phyloP scores from a whole-genome alignment of 2,113 vertebrate species.

The Oreochromis spilurus region DNA sequence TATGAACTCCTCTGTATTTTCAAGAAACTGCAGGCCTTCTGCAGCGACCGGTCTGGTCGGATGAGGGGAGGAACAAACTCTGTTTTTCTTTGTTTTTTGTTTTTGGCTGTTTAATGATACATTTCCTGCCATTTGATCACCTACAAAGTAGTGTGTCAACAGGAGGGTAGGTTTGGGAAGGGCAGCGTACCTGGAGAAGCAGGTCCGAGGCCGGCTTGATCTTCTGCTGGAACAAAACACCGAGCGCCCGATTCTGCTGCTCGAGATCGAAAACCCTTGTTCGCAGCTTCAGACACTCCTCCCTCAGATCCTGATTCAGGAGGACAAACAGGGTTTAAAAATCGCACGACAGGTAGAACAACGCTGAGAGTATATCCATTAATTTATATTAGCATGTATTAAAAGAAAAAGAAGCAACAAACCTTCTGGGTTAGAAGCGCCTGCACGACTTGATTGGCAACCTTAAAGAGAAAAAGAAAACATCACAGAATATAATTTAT shows the following conservation, averaged over 20 bases:
- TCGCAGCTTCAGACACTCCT: slow-evolving; percentile 88
- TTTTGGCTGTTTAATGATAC: background rate
- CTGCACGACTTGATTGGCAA: slow-evolving; percentile 92
- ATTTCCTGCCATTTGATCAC: background rate
- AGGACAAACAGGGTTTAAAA: background rate
- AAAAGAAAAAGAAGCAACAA: slow-evolving; percentile 30
- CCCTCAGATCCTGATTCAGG: slow-evolving; percentile 80
- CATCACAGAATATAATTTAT: background rate
- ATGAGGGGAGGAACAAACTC: background rate
- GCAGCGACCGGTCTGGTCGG: background rate
- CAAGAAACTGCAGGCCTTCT: background rate
- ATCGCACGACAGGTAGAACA: background rate
- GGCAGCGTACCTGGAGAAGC: slow-evolving; percentile 80
- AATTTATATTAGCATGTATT: background rate
- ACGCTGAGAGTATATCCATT: background rate
- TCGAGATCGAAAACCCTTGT: slow-evolving; percentile 91
- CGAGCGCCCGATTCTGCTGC: slow-evolving; percentile 85
- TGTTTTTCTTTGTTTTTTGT: background rate
- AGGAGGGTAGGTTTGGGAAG: background rate
- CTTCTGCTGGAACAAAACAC: slow-evolving; percentile 85
- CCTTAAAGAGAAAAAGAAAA: slow-evolving; percentile 65
- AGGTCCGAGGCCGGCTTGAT: slow-evolving; percentile 84
- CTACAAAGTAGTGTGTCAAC: background rate
- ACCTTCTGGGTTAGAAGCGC: slow-evolving; percentile 96
- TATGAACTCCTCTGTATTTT: background rate